These are phyloP conservation scores for Diuraphis noxia DNA, from an alignment of 1,140 invertebrate species.

Conservation along the genomic window DNA sequence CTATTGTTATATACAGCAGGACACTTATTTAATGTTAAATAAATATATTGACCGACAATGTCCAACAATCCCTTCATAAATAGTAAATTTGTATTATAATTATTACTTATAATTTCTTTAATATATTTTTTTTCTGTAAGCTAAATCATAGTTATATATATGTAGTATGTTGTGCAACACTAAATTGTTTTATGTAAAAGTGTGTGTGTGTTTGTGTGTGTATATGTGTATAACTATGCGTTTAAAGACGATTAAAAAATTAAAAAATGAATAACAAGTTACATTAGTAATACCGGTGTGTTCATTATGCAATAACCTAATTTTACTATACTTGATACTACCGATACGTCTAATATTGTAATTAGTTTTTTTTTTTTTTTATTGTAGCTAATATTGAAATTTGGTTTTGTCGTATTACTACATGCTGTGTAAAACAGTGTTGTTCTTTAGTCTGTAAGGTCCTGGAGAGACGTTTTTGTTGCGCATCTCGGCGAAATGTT, in stretches of 20 bases:
- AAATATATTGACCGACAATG: not conserved
- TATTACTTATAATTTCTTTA: not conserved
- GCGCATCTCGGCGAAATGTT: not conserved
- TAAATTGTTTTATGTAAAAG: slow-evolving; percentile 1
- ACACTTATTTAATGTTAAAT: not conserved
- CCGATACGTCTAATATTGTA: slow-evolving; percentile 6
- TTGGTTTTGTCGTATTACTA: not conserved
- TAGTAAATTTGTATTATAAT: slow-evolving; percentile 23
- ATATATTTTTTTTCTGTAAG: not conserved
- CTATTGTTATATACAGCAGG: not conserved
- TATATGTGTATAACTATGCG: not conserved
- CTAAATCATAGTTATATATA: slow-evolving; percentile 1
- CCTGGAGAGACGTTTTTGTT: not conserved
- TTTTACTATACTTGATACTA: not conserved
- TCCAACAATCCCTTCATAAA: not conserved
- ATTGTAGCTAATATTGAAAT: not conserved
- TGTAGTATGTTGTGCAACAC: not conserved
- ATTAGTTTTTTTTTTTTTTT: not conserved
- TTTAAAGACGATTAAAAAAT: slow-evolving; percentile 20
- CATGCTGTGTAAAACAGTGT: not conserved
- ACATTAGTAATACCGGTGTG: slow-evolving; percentile 39
- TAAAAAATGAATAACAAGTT: slow-evolving; percentile 32
- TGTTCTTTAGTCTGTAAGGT: not conserved
- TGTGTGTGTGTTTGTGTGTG: slow-evolving; percentile 7
- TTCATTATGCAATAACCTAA: slow-evolving; percentile 52